Base-by-base conservation (phyloP, 2,797 vertebrate genomes). In the Syngnathus acus region DNA sequence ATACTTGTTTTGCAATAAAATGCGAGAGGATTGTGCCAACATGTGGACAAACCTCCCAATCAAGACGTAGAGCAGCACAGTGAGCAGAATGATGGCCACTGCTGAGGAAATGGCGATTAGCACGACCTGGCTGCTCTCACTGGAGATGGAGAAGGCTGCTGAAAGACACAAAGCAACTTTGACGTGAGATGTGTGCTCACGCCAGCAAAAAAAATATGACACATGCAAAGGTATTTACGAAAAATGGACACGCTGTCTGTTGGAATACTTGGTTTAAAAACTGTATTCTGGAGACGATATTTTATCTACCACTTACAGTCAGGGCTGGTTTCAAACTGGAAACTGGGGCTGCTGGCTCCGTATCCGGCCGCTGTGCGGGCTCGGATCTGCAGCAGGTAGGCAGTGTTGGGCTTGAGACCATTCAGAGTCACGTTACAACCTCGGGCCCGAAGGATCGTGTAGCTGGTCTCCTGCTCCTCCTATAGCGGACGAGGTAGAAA, bases 391-490 rank as follows among this genome's bases (percentile, higher is more conserved):
- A 99, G 95, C 72, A 98, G 84, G 11, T 99, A 99, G 21, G 87
- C 94, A 5, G 96, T 98, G 72, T 96, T 95, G 37, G 97, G 90
- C 91, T 98, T 98, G 82, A 99, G 92, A 72, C 96, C 91, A 9
- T 82, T 94, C 83, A 99, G 92, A 62, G 95, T 98, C 76, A 97
- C 96, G 0, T 98, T 98, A 65, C 93, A 97, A 73, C 93, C 93
- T 73, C 91, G 93, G 70, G 96, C 94, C 79, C 95, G 93, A 70
- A 99, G 91, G 77, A 99, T 97, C 74, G 96, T 98, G 77, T 98
- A 99, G 87, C 96, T 99, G 72, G 95, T 99, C 89, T 99, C 97
- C 91, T 98, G 97, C 69, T 99, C 96, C 91, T 98, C 95, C 97
- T 99, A 32, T 32, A 93, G 82, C 53, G 64, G 64, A 74, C 62